A percentile compares a stretch with the other conserved stretches of the same genome.
Conservation (phyloP, 2,113 vertebrate species). For the Hippoglossus stenolepis region DNA sequence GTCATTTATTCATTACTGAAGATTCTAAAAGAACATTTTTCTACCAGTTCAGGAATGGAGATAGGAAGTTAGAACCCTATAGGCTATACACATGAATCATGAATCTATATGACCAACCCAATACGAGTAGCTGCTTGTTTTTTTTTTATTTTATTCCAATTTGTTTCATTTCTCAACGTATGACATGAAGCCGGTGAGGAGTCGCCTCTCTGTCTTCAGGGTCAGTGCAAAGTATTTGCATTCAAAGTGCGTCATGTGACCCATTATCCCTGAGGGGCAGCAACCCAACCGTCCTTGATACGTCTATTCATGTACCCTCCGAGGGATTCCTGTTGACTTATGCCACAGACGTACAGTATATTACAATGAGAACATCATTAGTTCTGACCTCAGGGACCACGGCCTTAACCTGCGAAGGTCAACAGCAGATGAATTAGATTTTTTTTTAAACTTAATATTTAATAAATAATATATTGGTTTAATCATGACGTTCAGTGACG, state of each 20-base stretch:
- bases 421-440: not conserved
- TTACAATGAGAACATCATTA: not conserved
- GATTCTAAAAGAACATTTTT: too few species aligned
- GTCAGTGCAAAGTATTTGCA: slow-evolving; percentile 38
- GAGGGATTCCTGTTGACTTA: slow-evolving; percentile 4
- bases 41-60: too few species aligned
- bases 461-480: not conserved
- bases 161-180: not conserved
- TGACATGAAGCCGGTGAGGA: not conserved
- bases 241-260: slow-evolving; percentile 31
- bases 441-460: not conserved
- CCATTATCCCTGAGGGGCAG: slow-evolving; percentile 14
- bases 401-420: not conserved
- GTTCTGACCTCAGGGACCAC: not conserved
- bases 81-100: too few species aligned
- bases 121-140: not conserved
- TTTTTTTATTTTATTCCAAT: not conserved
- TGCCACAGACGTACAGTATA: not conserved
- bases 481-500: not conserved
- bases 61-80: too few species aligned
- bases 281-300: slow-evolving; percentile 17
- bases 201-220: slow-evolving; percentile 9
- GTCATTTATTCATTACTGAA: too few species aligned
- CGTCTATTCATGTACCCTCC: slow-evolving; percentile 15
- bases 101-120: not conserved